A percentile compares a stretch with the other conserved stretches of the same genome.
phyloP scores from a whole-genome alignment of 2,113 vertebrate species.

The Gnathonemus longibarbis region DNA sequence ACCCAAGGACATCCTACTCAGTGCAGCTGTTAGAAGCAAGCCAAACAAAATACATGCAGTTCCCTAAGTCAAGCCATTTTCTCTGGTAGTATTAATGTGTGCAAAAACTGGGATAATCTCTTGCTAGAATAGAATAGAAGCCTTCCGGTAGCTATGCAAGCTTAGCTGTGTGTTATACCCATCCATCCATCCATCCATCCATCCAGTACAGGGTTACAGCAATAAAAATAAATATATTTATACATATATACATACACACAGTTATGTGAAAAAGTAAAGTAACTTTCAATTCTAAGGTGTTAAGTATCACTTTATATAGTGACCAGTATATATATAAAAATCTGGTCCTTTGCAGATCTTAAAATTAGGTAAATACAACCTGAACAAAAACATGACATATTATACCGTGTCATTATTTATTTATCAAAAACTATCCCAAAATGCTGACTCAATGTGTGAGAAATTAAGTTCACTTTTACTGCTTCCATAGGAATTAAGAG shows the following conservation, averaged over 20 bases:
- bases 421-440: neutral
- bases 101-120: neutral
- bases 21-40: neutral
- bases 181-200: neutral
- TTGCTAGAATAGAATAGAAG: neutral
- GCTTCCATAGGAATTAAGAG: neutral
- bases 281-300: too few relatives aligned
- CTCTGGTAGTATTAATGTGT: neutral
- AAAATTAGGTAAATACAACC: too few relatives aligned
- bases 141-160: neutral
- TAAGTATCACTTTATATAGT: too few relatives aligned
- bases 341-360: neutral
- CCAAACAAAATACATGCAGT: neutral
- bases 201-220: neutral
- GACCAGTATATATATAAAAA: neutral
- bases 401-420: neutral
- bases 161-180: neutral
- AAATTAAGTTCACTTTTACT: neutral
- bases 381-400: neutral
- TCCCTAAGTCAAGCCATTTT: neutral
- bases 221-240: neutral
- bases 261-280: too few relatives aligned
- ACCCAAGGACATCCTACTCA: conserved; percentile 8
- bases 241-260: too few relatives aligned
- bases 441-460: neutral